These are phyloP conservation scores for Sinocyclocheilus anophthalmus DNA, from an alignment of 2,113 vertebrate species.

Conservation along the genomic window DNA sequence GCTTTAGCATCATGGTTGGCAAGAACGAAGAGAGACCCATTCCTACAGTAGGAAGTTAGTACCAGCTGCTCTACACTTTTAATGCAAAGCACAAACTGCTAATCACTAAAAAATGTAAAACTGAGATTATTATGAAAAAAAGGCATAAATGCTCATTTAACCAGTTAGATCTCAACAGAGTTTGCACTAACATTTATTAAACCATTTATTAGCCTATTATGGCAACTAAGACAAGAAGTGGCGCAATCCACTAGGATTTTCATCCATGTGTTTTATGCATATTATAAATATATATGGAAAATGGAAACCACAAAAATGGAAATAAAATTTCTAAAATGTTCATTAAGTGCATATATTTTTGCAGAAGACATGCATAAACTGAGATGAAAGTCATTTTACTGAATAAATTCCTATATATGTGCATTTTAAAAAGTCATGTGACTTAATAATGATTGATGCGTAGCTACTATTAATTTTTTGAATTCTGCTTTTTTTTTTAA, in stretches of 20 bases:
- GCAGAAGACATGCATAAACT: not conserved
- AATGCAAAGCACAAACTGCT: conserved; percentile 7
- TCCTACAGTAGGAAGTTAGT: conserved; percentile 42
- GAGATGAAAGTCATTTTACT: not conserved
- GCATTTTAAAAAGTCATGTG: not conserved
- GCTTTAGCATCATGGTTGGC: conserved; percentile 63
- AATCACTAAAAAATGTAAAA: not conserved
- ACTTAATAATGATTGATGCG: not conserved
- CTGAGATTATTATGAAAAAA: not conserved
- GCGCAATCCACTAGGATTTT: not conserved
- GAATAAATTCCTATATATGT: not conserved
- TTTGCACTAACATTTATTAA: not conserved
- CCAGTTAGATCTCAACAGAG: not conserved
- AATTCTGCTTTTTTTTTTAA: not conserved
- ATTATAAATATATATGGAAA: not conserved
- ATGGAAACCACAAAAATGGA: not conserved
- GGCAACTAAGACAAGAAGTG: not conserved
- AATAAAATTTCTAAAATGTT: not conserved
- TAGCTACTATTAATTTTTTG: not conserved
- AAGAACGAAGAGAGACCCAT: conserved; percentile 39
- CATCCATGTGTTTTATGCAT: not conserved
- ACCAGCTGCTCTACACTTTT: not conserved
- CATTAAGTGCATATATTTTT: not conserved
- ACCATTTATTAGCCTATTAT: not conserved
- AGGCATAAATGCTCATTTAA: not conserved